Base-by-base conservation (phyloP, 2,797 vertebrate genomes). In the Spondyliosoma cantharus region DNA sequence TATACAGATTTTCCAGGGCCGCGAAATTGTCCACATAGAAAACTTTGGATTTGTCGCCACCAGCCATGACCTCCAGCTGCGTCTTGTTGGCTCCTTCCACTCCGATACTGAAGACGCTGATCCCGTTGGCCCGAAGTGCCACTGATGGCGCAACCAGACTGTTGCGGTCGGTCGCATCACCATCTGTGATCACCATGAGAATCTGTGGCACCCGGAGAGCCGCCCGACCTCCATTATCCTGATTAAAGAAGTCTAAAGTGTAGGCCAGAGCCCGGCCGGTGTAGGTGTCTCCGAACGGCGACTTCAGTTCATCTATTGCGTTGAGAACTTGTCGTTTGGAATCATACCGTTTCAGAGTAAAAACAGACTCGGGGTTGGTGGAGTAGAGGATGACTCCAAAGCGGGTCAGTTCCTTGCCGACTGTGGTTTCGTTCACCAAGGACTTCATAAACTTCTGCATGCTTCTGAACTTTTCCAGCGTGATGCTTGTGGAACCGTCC, bases 111-210 rank as follows among this genome's bases (percentile, higher is more conserved):
- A 94, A 92, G n/a, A 97, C 78, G 0, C 7, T 74, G 52, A 96
- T 87, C 0, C 74, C 81, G 9, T 74, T 56, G 0, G 89, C 4
- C 3, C 67, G 80, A 74, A 96, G 88, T 1, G 82, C 83, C 45
- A 27, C 0, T 0, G 93, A 86, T 0, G 81, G 80, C 1, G 20
- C 49, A 0, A 0, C 59, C 66, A 96, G 91, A 3, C 42, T 69
- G 15, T 58, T 0, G 0, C 0, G 37, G 65, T 96, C 94, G 0
- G 89, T 92, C 2, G 96, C 94, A 0, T 91, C 84, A 1, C 95
- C 95, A 22, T 96, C 96, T 2, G 96, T 96, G 83, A 97, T 95
- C 53, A 96, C 89, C 85, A 96, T 87, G 63, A 96, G 83, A 53
- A 96, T 90, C 87, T 94, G 94, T 8, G 94, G 88, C 43, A 96